phyloP scores from a whole-genome alignment of 2,113 vertebrate species.

The Rhabdomys dilectus region DNA sequence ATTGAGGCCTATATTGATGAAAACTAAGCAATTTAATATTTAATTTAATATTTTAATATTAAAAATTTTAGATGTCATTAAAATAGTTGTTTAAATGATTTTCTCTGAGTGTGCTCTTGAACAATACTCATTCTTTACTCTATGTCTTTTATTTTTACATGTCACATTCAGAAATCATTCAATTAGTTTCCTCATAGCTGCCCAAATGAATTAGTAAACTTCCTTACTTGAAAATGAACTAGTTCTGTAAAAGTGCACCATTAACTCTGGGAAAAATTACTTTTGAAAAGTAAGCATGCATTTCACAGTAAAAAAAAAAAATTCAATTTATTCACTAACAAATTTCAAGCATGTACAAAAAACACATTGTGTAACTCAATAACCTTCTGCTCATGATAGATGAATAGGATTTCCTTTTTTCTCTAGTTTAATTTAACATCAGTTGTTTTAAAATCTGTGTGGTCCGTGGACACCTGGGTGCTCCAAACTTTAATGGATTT shows the following conservation, averaged over 20 bases:
- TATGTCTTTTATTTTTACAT: constrained; percentile 4
- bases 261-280: not conserved
- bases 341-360: constrained; percentile 22
- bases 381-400: not conserved
- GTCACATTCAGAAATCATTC: not conserved
- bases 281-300: not conserved
- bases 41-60: no score
- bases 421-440: constrained; percentile 34
- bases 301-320: constrained; percentile 4
- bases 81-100: not conserved
- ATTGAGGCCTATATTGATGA: not conserved
- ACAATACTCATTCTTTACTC: not conserved
- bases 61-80: not conserved
- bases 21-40: not conserved
- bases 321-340: constrained; percentile 9
- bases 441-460: constrained; percentile 33
- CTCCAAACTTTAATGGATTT: constrained; percentile 3
- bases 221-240: constrained; percentile 39
- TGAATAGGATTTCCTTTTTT: not conserved
- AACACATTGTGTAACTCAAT: not conserved
- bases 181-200: constrained; percentile 1
- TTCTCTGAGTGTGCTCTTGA: not conserved
- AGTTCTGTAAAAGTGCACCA: not conserved
- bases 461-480: constrained; percentile 21
- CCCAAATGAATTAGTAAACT: not conserved